These are phyloP conservation scores for Helicoverpa zea DNA, from an alignment of 1,140 invertebrate species.

Conservation along the genomic window DNA sequence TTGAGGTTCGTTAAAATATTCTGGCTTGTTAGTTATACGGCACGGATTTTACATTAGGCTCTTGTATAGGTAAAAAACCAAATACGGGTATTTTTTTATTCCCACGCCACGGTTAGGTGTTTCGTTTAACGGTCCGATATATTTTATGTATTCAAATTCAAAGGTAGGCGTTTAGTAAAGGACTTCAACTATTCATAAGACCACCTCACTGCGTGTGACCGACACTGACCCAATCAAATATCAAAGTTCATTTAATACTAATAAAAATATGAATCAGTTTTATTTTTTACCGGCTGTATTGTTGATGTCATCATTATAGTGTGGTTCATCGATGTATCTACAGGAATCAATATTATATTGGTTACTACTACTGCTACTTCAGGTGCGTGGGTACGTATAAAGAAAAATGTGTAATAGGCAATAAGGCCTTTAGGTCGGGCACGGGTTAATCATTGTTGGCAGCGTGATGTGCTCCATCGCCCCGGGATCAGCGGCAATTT, in stretches of 20 bases:
- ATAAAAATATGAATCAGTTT: no score
- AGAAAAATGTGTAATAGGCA: constrained; percentile 39
- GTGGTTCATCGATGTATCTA: background rate
- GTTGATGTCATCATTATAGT: no score
- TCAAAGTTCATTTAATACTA: background rate
- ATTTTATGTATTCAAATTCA: constrained; percentile 18
- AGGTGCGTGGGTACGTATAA: background rate
- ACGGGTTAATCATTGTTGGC: constrained; percentile 69
- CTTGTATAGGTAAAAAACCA: constrained; percentile 12
- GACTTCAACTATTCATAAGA: constrained; percentile 30
- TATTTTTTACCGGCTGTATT: no score
- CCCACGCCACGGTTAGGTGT: constrained; percentile 23
- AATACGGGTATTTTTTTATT: constrained; percentile 26
- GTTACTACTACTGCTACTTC: no score
- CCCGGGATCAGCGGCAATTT: constrained; percentile 74
- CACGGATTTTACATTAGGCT: constrained; percentile 34
- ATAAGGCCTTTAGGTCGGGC: constrained; percentile 52
- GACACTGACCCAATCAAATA: constrained; percentile 19
- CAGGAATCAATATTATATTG: background rate
- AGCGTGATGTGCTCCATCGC: constrained; percentile 58
- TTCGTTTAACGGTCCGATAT: constrained; percentile 12
- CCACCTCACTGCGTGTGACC: background rate
- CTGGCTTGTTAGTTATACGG: constrained; percentile 33
- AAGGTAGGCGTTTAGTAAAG: constrained; percentile 17
- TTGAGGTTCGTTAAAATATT: constrained; percentile 42